Evolutionary conservation across 2,113 vertebrate species (phyloP).

Genomic region (Taxidea taxus): DNA sequence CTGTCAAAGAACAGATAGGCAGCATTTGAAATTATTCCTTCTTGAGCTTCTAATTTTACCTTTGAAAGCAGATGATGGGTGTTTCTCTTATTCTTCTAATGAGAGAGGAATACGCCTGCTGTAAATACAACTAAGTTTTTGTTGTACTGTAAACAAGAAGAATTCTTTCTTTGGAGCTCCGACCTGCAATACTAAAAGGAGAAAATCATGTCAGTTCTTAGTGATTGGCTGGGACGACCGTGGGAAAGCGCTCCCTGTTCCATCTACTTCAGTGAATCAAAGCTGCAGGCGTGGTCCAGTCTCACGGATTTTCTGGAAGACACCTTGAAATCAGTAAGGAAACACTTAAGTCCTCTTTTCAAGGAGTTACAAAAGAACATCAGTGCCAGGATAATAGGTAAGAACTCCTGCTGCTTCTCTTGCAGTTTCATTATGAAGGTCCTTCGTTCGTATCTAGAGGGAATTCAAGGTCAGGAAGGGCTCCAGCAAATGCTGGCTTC

Average conservation of each 20-base stretch:
- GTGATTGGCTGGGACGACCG: slow-evolving; percentile 84
- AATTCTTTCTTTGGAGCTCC: neutral
- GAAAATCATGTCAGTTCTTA: slow-evolving; percentile 81
- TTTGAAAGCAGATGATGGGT: neutral
- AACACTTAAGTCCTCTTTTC: slow-evolving; percentile 76
- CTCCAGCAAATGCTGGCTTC: neutral
- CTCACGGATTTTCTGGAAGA: slow-evolving; percentile 86
- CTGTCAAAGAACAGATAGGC: neutral
- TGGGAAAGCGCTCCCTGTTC: slow-evolving; percentile 60
- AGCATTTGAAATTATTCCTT: neutral
- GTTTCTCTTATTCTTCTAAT: neutral
- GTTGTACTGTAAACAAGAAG: neutral
- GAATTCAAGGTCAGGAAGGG: neutral
- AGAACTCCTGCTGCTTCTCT: neutral
- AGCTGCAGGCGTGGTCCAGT: slow-evolving; percentile 85
- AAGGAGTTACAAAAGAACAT: slow-evolving; percentile 77
- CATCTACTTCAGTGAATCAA: slow-evolving; percentile 82
- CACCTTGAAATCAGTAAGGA: slow-evolving; percentile 79
- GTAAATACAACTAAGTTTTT: neutral
- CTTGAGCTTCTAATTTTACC: neutral
- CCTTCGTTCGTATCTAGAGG: neutral
- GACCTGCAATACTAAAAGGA: neutral
- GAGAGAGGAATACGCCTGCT: neutral
- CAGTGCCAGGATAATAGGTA: slow-evolving; percentile 85
- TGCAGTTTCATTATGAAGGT: neutral